Evolutionary conservation across 2,797 vertebrate genomes (phyloP).

Genomic region (Anabas testudineus): DNA sequence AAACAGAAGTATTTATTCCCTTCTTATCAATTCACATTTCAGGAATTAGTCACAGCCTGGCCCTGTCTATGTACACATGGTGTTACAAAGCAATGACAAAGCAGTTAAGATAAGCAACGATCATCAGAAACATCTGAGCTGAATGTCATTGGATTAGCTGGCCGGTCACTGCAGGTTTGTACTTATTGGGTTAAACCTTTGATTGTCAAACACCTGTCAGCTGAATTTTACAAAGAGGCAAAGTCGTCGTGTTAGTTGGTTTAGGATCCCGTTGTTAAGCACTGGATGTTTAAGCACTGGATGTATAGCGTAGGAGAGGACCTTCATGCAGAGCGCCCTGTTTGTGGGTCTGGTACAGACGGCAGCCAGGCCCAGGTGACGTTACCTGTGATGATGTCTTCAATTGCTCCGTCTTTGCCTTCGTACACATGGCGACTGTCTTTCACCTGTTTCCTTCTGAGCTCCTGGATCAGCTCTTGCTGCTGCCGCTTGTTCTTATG

Average conservation of each 20-base stretch:
- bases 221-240: conserved; percentile 34
- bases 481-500: conserved; percentile 95
- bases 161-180: conserved; percentile 59
- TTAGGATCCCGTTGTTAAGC: conserved; percentile 67
- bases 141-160: conserved; percentile 43
- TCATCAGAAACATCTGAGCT: conserved; percentile 53
- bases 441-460: conserved; percentile 94
- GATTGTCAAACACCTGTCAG: conserved; percentile 58
- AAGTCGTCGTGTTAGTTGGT: conserved; percentile 80
- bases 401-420: conserved; percentile 97
- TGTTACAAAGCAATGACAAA: conserved; percentile 69
- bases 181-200: conserved; percentile 40
- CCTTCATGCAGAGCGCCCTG: conserved; percentile 75
- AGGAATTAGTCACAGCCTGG: conserved; percentile 34
- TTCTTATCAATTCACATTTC: conserved; percentile 5
- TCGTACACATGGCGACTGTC: conserved; percentile 98
- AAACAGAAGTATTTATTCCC: conserved; percentile 17
- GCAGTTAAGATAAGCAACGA: conserved; percentile 58
- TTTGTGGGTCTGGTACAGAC: conserved; percentile 13
- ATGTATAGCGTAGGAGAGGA: conserved; percentile 51
- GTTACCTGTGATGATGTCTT: conserved; percentile 99
- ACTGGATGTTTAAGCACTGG: conserved; percentile 62
- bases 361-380: conserved; percentile 20
- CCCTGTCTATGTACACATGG: conserved; percentile 42
- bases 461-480: conserved; percentile 96